A percentile compares a stretch with the other conserved stretches of the same genome.
Evolutionary conservation across 2,113 vertebrate species (phyloP).

Genomic region (Bolborhynchus lineola): DNA sequence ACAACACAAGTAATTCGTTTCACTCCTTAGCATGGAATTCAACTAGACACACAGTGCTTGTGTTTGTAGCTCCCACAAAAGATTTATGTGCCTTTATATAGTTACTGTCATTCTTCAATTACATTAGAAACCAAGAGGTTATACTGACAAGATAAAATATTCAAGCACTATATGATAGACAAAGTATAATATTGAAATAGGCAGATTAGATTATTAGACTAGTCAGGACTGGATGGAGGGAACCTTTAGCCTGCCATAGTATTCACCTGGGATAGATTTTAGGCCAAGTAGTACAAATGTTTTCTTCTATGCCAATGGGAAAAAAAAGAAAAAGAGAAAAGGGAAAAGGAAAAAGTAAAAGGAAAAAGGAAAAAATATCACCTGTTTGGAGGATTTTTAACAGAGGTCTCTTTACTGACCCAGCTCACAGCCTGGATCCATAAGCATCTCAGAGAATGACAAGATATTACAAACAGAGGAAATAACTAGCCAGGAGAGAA

Average conservation of each 20-base stretch:
- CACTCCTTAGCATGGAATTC: not conserved
- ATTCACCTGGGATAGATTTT: constrained; percentile 13
- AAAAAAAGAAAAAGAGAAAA: too few relatives aligned
- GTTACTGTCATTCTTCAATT: not conserved
- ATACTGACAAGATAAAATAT: not conserved
- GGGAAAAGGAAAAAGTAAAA: too few relatives aligned
- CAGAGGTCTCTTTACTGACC: not conserved
- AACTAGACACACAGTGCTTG: not conserved
- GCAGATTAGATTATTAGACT: constrained; percentile 35
- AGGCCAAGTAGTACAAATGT: not conserved
- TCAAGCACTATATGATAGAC: not conserved
- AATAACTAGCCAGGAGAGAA: constrained; percentile 38
- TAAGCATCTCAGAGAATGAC: constrained; percentile 3
- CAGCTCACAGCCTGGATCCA: not conserved
- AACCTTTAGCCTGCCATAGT: constrained; percentile 1
- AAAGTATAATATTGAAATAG: constrained; percentile 16
- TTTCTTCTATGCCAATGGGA: not conserved
- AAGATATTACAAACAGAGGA: not conserved
- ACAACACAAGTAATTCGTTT: not conserved
- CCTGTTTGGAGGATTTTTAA: not conserved
- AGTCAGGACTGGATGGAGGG: not conserved
- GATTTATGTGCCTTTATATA: not conserved
- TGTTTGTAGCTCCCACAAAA: not conserved
- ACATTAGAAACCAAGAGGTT: not conserved
- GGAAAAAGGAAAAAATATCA: not conserved